phyloP scores from a whole-genome alignment of 2,797 vertebrate genomes.

The Schizopygopsis pylzovi region DNA sequence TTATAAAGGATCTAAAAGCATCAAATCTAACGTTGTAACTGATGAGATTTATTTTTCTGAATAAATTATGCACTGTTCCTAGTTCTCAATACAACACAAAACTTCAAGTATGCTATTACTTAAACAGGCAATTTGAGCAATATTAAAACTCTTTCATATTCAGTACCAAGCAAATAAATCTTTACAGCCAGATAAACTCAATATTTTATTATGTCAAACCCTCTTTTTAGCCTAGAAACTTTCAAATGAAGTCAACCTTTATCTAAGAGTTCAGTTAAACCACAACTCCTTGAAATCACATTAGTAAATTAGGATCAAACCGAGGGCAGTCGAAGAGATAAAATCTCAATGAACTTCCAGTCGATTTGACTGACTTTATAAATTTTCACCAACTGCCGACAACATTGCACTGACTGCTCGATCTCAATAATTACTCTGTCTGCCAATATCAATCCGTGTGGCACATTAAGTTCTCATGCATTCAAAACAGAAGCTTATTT shows the following conservation, averaged over 20 bases:
- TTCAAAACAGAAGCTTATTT: neutral
- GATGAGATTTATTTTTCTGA: neutral
- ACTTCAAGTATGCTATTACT: constrained; percentile 4
- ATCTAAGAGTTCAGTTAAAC: constrained; percentile 1
- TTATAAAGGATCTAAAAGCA: neutral
- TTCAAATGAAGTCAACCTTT: constrained; percentile 7
- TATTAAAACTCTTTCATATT: constrained; percentile 11
- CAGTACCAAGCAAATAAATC: neutral
- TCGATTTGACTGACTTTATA: constrained; percentile 10
- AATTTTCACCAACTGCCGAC: constrained; percentile 8
- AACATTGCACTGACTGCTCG: neutral
- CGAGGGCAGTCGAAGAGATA: neutral
- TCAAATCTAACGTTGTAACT: neutral
- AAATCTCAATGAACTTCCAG: constrained; percentile 25
- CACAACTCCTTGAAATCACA: neutral
- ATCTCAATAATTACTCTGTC: neutral
- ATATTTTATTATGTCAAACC: constrained; percentile 20
- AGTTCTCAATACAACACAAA: constrained; percentile 12
- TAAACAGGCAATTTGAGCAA: neutral
- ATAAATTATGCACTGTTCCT: neutral
- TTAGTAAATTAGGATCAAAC: constrained; percentile 2
- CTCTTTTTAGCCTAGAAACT: neutral
- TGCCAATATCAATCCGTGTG: neutral
- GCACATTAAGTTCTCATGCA: neutral
- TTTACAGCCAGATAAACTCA: constrained; percentile 21